Evolutionary conservation across 2,113 vertebrate genomes (phyloP).

Genomic region (Dissostichus mawsoni): DNA sequence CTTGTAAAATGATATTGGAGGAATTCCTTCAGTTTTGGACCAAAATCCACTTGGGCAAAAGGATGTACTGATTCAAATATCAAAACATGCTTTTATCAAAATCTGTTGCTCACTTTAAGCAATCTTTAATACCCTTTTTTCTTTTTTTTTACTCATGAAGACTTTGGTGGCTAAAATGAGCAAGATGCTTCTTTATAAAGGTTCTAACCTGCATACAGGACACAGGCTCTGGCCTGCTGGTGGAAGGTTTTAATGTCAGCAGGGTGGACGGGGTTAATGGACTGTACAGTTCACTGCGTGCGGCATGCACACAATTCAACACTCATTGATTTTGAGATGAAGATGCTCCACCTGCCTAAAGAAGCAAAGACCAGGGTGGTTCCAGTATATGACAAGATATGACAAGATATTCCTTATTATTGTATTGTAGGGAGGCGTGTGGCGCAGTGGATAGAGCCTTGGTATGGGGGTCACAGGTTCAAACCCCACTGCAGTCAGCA

Average conservation of each 20-base stretch:
- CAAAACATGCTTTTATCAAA: no score
- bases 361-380: not conserved
- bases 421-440: no score
- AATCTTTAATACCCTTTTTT: no score
- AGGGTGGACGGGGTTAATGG: conserved; percentile 9
- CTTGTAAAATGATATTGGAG: no score
- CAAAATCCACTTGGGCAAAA: no score
- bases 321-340: conserved; percentile 14
- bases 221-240: not conserved
- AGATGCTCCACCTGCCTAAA: not conserved
- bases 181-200: not conserved
- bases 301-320: not conserved
- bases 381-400: not conserved
- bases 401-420: not conserved
- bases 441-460: no score
- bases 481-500: no score
- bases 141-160: not conserved
- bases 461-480: no score
- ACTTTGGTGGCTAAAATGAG: not conserved
- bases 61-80: no score
- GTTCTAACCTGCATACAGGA: not conserved
- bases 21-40: no score
- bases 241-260: not conserved
- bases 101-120: no score
- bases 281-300: not conserved